Evolutionary conservation across 1,140 invertebrate genomes (phyloP).

Genomic region (Penaeus japonicus): DNA sequence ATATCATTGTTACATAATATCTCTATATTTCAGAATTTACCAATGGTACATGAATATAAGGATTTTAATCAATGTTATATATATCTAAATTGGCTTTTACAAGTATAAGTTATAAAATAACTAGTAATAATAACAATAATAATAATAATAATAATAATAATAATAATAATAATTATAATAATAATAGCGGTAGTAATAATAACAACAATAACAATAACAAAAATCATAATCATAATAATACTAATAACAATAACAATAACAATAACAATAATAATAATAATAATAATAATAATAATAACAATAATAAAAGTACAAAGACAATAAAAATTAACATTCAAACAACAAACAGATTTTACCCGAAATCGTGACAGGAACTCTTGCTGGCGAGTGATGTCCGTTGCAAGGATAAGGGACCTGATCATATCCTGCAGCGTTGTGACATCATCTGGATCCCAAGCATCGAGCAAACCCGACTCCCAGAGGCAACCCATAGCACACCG

Average conservation of each 20-base stretch:
- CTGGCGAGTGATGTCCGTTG: conserved; percentile 91
- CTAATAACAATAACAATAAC: too few species aligned
- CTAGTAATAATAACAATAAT: background rate
- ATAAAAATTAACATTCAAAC: background rate
- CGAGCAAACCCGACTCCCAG: conserved; percentile 80
- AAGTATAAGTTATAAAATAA: background rate
- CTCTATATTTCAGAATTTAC: too few species aligned
- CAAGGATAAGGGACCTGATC: conserved; percentile 84
- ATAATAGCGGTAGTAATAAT: too few species aligned
- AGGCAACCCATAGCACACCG: conserved; percentile 84
- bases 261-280: too few species aligned
- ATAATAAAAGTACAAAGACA: background rate
- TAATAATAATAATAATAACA: too few species aligned
- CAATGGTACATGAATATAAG: background rate
- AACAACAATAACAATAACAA: too few species aligned
- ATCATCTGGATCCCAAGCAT: conserved; percentile 69
- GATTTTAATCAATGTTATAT: background rate
- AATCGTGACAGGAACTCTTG: conserved; percentile 84
- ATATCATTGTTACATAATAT: too few species aligned
- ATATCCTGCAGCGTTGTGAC: conserved; percentile 73
- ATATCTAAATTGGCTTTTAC: conserved; percentile 15
- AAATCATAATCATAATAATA: too few species aligned
- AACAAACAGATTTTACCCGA: conserved; percentile 70
- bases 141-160: background rate
- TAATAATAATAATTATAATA: too few species aligned